These are phyloP conservation scores for Alces alces DNA, from an alignment of 2,113 vertebrate genomes.

Conservation along the genomic window DNA sequence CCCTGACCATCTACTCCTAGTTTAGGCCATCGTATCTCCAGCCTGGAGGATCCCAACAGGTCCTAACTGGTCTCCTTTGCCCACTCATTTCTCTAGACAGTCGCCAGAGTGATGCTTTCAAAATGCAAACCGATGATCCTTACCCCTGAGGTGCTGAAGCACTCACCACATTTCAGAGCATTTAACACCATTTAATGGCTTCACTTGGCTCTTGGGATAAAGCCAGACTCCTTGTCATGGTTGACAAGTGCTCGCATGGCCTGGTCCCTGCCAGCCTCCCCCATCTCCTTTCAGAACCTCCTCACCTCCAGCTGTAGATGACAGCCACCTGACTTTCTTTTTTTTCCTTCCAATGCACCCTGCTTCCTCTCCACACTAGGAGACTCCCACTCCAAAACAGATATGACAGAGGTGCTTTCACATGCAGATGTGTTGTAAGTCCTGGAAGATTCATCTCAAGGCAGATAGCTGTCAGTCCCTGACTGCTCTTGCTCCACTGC, in stretches of 20 bases:
- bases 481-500: background rate
- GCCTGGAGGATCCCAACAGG: background rate
- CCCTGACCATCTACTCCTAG: background rate
- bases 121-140: background rate
- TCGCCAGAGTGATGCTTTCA: background rate
- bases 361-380: background rate
- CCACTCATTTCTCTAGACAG: background rate
- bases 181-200: background rate
- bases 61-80: background rate
- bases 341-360: background rate
- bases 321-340: background rate
- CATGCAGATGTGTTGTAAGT: background rate
- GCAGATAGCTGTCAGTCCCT: background rate
- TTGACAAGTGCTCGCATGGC: background rate
- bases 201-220: background rate
- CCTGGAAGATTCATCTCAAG: background rate
- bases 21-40: background rate
- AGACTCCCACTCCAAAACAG: background rate
- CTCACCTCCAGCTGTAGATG: background rate
- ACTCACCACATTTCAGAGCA: background rate
- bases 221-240: background rate
- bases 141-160: background rate
- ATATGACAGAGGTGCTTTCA: background rate
- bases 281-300: background rate
- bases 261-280: background rate